Base-by-base conservation (phyloP, 2,888 invertebrate genomes). In the Adelognathus sp. region DNA sequence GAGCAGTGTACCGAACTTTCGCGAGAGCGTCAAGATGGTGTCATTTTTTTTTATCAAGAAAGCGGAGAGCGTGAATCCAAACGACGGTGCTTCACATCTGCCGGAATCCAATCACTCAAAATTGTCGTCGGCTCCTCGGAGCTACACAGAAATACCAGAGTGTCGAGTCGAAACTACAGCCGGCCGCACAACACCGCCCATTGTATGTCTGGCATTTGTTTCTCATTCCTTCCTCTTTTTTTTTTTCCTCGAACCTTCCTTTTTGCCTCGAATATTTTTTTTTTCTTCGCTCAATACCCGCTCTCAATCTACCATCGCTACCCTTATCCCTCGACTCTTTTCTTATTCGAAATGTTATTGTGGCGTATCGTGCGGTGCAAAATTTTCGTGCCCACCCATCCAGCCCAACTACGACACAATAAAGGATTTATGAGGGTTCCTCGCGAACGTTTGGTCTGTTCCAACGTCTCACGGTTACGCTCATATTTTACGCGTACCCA, bases 71-170 rank as follows among this genome's bases (percentile, higher is more conserved):
- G n/a, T n/a, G n/a, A n/a, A n/a, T n/a, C 73, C 61, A 63, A 75
- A 71, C 54, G 31, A 61, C 11, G 4, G 21, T 63, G 52, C 27
- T 44, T 58, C 58, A 39, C 78, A 71, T 70, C 78, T 71, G 75
- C 72, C 67, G 63, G 67, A 76, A 81, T 81, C 80, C 80, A 79
- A 79, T 81, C 79, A 81, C 80, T 81, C 80, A 81, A 81, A 79
- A 81, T 81, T 79, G 80, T 78, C 80, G 77, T 79, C 75, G 61
- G 39, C 39, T 24, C 60, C 54, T 54, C 73, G 69, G n/a, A n/a
- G n/a, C n/a, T 70, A 33, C 69, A 67, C 61, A 66, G 66, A 61
- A 46, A 61, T 44, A 61, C 33, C 27, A 31, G 31, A 18, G 29
- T 9, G 44, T n/a, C 18, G 3, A 69, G 69, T 27, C 61, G 46